Conservation (phyloP, 53 echinoderm and acorn worm species). For the Apostichopus leukothele region DNA sequence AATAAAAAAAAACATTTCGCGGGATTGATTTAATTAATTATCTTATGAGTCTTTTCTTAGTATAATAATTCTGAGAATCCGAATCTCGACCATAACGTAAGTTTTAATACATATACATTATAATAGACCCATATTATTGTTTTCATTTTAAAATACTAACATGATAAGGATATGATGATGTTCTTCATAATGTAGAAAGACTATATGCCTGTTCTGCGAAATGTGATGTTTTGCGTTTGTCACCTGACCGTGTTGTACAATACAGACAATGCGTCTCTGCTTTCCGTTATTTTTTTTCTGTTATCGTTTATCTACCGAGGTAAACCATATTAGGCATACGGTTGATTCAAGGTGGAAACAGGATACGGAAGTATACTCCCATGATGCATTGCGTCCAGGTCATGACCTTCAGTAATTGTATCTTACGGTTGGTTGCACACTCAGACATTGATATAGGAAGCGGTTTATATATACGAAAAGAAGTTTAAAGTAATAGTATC, state of each 20-base stretch:
- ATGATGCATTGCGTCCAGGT: slow-evolving; percentile 12
- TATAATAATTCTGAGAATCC: too few relatives aligned
- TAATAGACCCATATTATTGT: too few relatives aligned
- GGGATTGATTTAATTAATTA: too few relatives aligned
- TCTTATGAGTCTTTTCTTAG: too few relatives aligned
- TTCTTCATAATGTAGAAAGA: too few relatives aligned
- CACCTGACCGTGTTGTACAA: slow-evolving; percentile 19
- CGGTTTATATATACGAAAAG: not conserved
- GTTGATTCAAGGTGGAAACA: slow-evolving; percentile 39
- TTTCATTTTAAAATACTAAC: too few relatives aligned
- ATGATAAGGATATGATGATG: too few relatives aligned
- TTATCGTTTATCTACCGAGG: slow-evolving; percentile 21
- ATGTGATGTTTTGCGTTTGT: not conserved
- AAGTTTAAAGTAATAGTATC: too few relatives aligned
- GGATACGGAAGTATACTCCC: slow-evolving; percentile 26
- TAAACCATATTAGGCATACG: slow-evolving; percentile 17
- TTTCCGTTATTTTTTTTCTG: slow-evolving; percentile 4
- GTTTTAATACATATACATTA: too few relatives aligned
- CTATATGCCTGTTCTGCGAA: not conserved
- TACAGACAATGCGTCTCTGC: slow-evolving; percentile 41
- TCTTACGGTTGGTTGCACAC: slow-evolving; percentile 27
- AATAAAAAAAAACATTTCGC: too few relatives aligned
- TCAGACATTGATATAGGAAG: slow-evolving; percentile 1
- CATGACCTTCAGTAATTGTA: slow-evolving; percentile 32
- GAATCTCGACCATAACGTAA: too few relatives aligned